Evolutionary conservation across 2,113 vertebrate species (phyloP).

Genomic region (Megalops atlanticus): DNA sequence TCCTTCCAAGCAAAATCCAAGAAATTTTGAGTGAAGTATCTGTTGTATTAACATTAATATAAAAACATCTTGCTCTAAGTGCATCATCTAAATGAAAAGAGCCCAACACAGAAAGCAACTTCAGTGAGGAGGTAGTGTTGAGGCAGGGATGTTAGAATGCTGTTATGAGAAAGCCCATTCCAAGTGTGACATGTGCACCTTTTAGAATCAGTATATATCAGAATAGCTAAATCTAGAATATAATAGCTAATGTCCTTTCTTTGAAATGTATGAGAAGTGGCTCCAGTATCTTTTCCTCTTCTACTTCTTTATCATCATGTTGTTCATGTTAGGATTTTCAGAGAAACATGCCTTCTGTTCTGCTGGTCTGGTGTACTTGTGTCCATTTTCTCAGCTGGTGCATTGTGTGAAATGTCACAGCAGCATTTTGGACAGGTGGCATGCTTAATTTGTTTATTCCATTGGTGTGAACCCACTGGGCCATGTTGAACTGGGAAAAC

Average conservation of each 20-base stretch:
- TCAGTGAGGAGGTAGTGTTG: neutral
- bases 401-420: conserved; percentile 57
- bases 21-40: neutral
- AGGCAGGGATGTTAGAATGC: neutral
- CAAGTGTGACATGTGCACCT: neutral
- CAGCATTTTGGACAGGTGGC: conserved; percentile 55
- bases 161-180: conserved; percentile 1
- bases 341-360: conserved; percentile 19
- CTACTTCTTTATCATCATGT: neutral
- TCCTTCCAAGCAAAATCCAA: neutral
- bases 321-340: neutral
- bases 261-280: neutral
- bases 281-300: neutral
- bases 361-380: conserved; percentile 25
- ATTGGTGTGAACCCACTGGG: conserved; percentile 17
- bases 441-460: conserved; percentile 31
- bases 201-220: neutral
- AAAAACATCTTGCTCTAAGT: neutral
- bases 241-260: neutral
- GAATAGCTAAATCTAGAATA: neutral
- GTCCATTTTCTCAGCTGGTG: conserved; percentile 34
- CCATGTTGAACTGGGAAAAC: conserved; percentile 29
- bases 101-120: neutral
- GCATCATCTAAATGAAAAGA: neutral
- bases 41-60: neutral